Conservation (phyloP, 2,797 vertebrate genomes). For the Girardinus metallicus region DNA sequence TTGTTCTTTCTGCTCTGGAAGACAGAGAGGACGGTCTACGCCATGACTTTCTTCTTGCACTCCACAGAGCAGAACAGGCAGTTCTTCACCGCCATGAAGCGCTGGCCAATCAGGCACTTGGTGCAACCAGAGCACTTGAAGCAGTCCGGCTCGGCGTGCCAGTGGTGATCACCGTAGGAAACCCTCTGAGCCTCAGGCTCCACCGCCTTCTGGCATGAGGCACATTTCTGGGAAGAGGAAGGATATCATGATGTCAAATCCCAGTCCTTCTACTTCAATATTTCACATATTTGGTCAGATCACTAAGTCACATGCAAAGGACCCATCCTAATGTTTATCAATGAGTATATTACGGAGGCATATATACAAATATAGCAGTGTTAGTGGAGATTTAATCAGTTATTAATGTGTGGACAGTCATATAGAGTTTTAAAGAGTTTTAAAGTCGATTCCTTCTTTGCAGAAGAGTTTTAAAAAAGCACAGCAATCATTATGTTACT, state of each 20-base stretch:
- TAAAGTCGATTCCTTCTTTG: neutral
- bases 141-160: slow-evolving; percentile 90
- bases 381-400: neutral
- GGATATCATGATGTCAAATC: neutral
- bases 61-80: slow-evolving; percentile 94
- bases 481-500: neutral
- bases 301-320: neutral
- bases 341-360: neutral
- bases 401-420: neutral
- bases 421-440: neutral
- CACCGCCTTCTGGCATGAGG: slow-evolving; percentile 87
- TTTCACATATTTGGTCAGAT: neutral
- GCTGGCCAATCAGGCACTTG: slow-evolving; percentile 91
- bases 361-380: neutral
- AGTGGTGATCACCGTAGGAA: slow-evolving; percentile 91
- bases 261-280: neutral
- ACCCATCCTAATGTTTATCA: neutral
- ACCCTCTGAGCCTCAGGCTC: slow-evolving; percentile 95
- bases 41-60: slow-evolving; percentile 90
- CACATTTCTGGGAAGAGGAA: slow-evolving; percentile 82
- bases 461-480: neutral
- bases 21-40: slow-evolving; percentile 37
- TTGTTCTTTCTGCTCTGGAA: slow-evolving; percentile 28
- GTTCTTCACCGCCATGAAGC: slow-evolving; percentile 91
- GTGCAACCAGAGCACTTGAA: slow-evolving; percentile 94